These are phyloP conservation scores for Helobdella robusta DNA, from an alignment of 2,888 invertebrate species.

Conservation along the genomic window DNA sequence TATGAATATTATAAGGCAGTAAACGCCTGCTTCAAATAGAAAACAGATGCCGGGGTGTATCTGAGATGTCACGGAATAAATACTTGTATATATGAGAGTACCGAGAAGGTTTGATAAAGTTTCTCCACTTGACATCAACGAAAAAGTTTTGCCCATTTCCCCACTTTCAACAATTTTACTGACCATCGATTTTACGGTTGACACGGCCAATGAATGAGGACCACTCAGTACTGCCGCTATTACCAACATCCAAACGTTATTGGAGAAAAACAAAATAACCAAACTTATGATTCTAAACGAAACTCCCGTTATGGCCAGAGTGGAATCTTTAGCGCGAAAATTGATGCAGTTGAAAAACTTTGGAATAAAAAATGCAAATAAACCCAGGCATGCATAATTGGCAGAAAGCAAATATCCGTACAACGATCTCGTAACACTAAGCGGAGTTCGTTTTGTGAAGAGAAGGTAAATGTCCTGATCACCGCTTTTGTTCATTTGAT, in stretches of 20 bases:
- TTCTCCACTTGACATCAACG: slow-evolving; percentile 44
- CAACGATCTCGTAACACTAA: slow-evolving; percentile 41
- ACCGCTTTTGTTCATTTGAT: slow-evolving; percentile 43
- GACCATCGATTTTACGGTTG: slow-evolving; percentile 42
- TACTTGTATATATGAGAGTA: slow-evolving; percentile 40
- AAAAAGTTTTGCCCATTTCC: slow-evolving; percentile 46
- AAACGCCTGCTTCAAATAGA: slow-evolving; percentile 37
- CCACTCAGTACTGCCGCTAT: slow-evolving; percentile 42
- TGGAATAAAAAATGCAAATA: slow-evolving; percentile 43
- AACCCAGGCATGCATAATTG: slow-evolving; percentile 46
- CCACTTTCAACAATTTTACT: slow-evolving; percentile 44
- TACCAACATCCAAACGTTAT: slow-evolving; percentile 42
- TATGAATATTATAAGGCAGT: slow-evolving; percentile 33
- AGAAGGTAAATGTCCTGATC: slow-evolving; percentile 46
- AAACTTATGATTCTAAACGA: slow-evolving; percentile 42
- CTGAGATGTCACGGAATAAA: slow-evolving; percentile 42
- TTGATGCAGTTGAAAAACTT: slow-evolving; percentile 38
- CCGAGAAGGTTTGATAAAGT: slow-evolving; percentile 44
- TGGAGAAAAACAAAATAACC: slow-evolving; percentile 38
- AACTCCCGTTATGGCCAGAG: slow-evolving; percentile 42
- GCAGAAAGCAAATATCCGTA: slow-evolving; percentile 46
- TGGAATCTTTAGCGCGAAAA: slow-evolving; percentile 36
- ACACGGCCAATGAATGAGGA: slow-evolving; percentile 43
- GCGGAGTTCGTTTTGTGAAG: slow-evolving; percentile 42
- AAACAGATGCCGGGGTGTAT: slow-evolving; percentile 45